Base-by-base conservation (phyloP, 2,113 vertebrate species). In the Excalfactoria chinensis region DNA sequence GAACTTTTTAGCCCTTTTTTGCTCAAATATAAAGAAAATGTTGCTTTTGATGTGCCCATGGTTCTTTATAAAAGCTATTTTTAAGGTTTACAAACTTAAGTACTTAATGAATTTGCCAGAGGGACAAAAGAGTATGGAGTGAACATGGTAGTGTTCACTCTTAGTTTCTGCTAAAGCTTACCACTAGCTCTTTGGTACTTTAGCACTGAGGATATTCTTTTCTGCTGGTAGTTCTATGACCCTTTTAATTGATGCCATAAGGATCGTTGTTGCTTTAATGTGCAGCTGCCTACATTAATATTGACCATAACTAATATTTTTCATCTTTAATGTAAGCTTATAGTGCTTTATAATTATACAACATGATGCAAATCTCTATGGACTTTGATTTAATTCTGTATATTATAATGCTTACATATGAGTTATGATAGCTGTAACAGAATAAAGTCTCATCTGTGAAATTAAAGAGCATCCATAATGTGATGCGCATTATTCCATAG, bases 391-490 rank as follows among this genome's bases (percentile, higher is more conserved):
- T 77, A 66, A 83, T 87, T 84, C 34, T 78, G 40, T 73, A 21
- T 71, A 32, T 81, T 77, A 26, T 58, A 26, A 83, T 67, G 11
- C 76, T 82, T 80, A 63, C 41, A 40, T 73, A 3, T 64, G 77
- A 93, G 58, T 88, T 2, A 0, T 64, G 63, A 83, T 82, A 76
- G 18, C 71, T 66, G 22, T 76, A 63, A 53, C 23, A 70, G 76
- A 88, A 81, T 58, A 20, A 87, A 85, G 70, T 86, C 66, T 72
- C 23, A 62, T 76, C 87, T 88, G 72, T 83, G 88, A 79, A 86
- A 34, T 48, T 46, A 64, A 87, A 77, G 78, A 87, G 69, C 22
- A 67, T 84, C 56, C 30, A 28, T 86, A 84, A 63, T 34, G 26
- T 71, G 59, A 32, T 66, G n/a, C 17, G n/a, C 83, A 64, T 84